phyloP scores from a whole-genome alignment of 2,888 invertebrate genomes.

The Sinohyriopsis cumingii region DNA sequence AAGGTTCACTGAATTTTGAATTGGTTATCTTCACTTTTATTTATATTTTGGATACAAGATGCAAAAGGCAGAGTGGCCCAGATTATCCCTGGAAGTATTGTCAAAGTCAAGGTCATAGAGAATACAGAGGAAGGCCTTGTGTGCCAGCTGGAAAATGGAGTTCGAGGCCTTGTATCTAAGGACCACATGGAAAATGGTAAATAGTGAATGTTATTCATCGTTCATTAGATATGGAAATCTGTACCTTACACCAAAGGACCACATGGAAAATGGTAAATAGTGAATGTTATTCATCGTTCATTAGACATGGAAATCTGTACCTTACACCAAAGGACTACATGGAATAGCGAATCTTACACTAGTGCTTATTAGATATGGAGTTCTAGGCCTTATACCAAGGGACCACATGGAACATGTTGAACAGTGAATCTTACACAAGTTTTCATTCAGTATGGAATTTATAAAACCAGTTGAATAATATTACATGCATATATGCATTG shows the following conservation, averaged over 20 bases:
- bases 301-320: slow-evolving; percentile 29
- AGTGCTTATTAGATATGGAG: no score
- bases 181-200: slow-evolving; percentile 42
- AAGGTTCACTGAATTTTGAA: slow-evolving; percentile 4
- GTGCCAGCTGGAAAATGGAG: slow-evolving; percentile 41
- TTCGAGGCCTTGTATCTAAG: slow-evolving; percentile 43
- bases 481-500: no score
- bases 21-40: neutral
- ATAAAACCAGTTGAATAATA: no score
- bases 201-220: neutral
- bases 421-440: no score
- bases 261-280: slow-evolving; percentile 33
- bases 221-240: slow-evolving; percentile 19
- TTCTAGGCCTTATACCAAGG: no score
- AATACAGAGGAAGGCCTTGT: slow-evolving; percentile 44
- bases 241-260: slow-evolving; percentile 34
- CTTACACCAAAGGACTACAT: slow-evolving; percentile 36
- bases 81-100: no score
- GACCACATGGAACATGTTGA: no score
- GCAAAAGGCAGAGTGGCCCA: neutral
- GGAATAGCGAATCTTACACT: neutral
- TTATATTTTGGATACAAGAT: neutral
- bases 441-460: no score
- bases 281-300: neutral
- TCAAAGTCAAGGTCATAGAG: slow-evolving; percentile 39